Evolutionary conservation across 1,140 invertebrate species (phyloP), one percentile per base, ranked within the genome.

Genomic region (Brachionus paranguensis): DNA sequence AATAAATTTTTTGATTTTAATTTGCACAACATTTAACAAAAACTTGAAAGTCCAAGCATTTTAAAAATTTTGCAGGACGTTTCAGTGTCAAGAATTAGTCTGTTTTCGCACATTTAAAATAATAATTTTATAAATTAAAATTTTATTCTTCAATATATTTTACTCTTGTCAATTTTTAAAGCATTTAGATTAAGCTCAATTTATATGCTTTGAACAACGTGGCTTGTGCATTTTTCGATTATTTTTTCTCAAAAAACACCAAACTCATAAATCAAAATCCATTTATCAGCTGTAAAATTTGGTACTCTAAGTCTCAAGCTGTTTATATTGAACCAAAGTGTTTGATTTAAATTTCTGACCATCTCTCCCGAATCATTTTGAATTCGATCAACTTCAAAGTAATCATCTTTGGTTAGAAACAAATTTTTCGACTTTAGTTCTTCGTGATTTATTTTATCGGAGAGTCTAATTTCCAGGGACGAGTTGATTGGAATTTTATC

Each of bases 221-320:
- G 4, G 2, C 33, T 37, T 7, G 33, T 37, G 2, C 2, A 37
- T 6, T 37, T 37, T 37, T 7, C 5, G 33, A 7, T 37, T 7
- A 37, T 5, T 37, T 37, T 37, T 37, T 7, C 33, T 37, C 33
- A 76, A 50, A 53, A 47, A 27, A 76, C 4, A 14, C 72, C 72
- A 76, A 76, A 76, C 50, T 76, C 72, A 50, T 76, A 50, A 33
- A 76, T 76, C 3, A 76, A 24, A 27, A 76, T 76, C 72, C 72
- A 76, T 50, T 76, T 76, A 50, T 76, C 27, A 4, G 43, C 72
- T 11, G 72, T 20, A 43, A 43, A 72, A 50, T 24, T 14, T 14
- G 72, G 47, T 37, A 76, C 20, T 8, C 20, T 76, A 7, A 76
- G 47, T 6, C 72, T 27, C 3, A 76, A 47, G 50, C 45, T 76